These are phyloP conservation scores for Centropus unirufus DNA, from an alignment of 2,113 vertebrate genomes.

Conservation along the genomic window DNA sequence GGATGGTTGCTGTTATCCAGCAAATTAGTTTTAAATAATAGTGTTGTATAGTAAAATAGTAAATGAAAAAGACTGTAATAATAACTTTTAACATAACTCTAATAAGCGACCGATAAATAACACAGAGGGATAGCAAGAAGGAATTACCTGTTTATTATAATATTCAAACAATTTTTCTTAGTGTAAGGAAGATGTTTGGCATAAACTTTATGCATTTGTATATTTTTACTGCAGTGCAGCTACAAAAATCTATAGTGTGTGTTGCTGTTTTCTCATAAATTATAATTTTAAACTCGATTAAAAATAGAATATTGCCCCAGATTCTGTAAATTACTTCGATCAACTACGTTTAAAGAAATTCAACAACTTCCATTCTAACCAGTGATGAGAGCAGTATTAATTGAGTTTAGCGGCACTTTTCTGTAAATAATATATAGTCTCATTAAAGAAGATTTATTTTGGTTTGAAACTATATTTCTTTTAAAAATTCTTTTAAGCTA, in stretches of 20 bases:
- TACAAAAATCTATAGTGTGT: neutral
- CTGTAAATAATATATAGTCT: constrained; percentile 49
- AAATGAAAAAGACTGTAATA: constrained; percentile 27
- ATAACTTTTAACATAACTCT: constrained; percentile 52
- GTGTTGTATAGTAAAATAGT: neutral
- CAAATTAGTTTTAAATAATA: neutral
- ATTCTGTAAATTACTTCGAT: constrained; percentile 25
- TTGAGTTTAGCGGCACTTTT: constrained; percentile 40
- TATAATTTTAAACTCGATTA: constrained; percentile 13
- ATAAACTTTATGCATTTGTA: neutral
- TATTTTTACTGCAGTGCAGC: neutral
- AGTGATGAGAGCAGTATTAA: neutral
- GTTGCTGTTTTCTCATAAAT: neutral
- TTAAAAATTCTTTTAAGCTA: constrained; percentile 9
- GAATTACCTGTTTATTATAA: constrained; percentile 50
- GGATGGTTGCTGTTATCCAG: neutral
- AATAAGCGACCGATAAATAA: constrained; percentile 64
- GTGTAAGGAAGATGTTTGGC: neutral
- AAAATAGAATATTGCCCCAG: constrained; percentile 23
- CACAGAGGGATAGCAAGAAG: neutral
- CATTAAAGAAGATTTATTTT: constrained; percentile 46
- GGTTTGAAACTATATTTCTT: constrained; percentile 23
- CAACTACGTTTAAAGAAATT: constrained; percentile 2
- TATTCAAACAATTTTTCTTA: neutral
- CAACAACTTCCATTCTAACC: constrained; percentile 9